These are phyloP conservation scores for Podarcis lilfordi DNA, from an alignment of 2,797 vertebrate species.

Conservation along the genomic window DNA sequence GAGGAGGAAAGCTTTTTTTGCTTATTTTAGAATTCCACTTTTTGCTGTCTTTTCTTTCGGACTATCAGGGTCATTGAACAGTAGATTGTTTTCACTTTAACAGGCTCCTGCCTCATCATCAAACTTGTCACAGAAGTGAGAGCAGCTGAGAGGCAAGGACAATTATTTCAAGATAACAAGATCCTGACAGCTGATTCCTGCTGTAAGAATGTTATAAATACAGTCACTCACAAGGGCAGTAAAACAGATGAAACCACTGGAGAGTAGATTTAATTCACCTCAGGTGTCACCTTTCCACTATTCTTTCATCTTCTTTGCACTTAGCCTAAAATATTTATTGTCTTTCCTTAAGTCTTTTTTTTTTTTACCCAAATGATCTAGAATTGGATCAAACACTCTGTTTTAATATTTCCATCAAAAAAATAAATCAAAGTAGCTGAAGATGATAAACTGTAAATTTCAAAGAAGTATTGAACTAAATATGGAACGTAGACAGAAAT, in stretches of 20 bases:
- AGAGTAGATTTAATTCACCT: background rate
- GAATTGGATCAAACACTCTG: conserved; percentile 6
- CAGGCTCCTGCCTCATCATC: background rate
- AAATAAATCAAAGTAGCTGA: conserved; percentile 5
- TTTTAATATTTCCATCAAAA: background rate
- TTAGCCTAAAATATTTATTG: background rate
- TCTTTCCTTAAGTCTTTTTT: background rate
- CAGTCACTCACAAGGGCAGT: background rate
- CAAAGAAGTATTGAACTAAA: background rate
- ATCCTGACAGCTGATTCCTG: background rate
- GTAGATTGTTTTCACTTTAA: conserved; percentile 15
- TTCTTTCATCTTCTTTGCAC: background rate
- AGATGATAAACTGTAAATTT: background rate
- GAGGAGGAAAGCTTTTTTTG: background rate
- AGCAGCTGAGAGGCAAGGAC: conserved; percentile 13
- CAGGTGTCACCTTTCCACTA: background rate
- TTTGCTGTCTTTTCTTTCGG: conserved; percentile 16
- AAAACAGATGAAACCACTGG: conserved; percentile 1
- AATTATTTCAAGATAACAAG: conserved; percentile 22
- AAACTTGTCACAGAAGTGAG: background rate
- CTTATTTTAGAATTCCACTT: conserved; percentile 1
- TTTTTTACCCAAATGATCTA: background rate
- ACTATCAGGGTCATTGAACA: conserved; percentile 9
- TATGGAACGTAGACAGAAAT: background rate
- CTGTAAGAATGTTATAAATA: conserved; percentile 41